Percentiles rank a stretch among this genome's conserved stretches.
Evolutionary conservation across 2,797 vertebrate species (phyloP).

Genomic region (Enteromius unitaeniatus): DNA sequence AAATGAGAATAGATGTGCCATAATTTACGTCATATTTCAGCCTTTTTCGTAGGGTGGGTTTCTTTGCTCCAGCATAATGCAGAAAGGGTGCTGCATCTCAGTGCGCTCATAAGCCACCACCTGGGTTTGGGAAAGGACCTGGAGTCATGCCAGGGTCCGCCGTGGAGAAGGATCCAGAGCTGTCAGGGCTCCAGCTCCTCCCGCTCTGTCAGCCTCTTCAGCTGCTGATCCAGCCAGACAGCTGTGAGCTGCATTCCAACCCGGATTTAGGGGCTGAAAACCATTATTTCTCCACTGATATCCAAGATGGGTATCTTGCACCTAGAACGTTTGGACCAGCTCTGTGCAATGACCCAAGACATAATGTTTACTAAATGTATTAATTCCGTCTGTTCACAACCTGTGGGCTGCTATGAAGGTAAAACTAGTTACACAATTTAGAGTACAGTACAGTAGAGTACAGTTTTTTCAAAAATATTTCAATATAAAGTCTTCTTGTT

Average conservation of each 20-base stretch:
- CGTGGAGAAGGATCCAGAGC: constrained; percentile 22
- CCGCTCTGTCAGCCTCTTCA: constrained; percentile 33
- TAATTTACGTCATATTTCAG: not conserved
- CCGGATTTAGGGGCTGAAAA: constrained; percentile 40
- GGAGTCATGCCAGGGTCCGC: constrained; percentile 15
- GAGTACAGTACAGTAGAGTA: too few species aligned
- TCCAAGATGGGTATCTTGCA: constrained; percentile 51
- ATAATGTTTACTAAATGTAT: constrained; percentile 37
- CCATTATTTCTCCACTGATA: constrained; percentile 50
- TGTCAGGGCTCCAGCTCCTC: constrained; percentile 36
- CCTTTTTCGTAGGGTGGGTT: constrained; percentile 22
- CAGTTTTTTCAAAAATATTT: not conserved
- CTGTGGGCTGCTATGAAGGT: not conserved
- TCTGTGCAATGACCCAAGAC: constrained; percentile 14
- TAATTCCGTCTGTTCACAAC: constrained; percentile 19
- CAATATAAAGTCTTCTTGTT: too few species aligned
- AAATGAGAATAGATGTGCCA: not conserved
- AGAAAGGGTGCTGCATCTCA: not conserved
- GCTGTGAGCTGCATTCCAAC: constrained; percentile 56
- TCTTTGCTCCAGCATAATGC: not conserved
- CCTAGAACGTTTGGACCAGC: constrained; percentile 33
- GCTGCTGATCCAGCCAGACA: constrained; percentile 55
- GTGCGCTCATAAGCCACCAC: constrained; percentile 38
- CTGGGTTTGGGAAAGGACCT: constrained; percentile 47
- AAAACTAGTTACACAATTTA: too few species aligned